phyloP scores from a whole-genome alignment of 2,797 vertebrate genomes.

The Emys orbicularis region DNA sequence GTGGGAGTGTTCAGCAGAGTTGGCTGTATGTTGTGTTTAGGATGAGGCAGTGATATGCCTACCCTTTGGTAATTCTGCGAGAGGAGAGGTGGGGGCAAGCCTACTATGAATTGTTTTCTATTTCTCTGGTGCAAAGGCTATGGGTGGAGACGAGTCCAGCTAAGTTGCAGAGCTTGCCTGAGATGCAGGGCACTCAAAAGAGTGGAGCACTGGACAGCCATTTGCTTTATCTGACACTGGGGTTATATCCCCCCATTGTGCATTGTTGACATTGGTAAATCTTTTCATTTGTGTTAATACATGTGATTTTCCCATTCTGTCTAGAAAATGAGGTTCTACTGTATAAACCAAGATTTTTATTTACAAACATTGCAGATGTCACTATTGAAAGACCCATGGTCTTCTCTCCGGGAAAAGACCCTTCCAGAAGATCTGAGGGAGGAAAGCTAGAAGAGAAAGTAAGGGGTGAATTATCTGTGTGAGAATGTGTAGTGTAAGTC shows the following conservation, averaged over 20 bases:
- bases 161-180: not conserved
- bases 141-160: not conserved
- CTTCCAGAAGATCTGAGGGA: not conserved
- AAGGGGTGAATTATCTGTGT: not conserved
- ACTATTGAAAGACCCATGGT: not conserved
- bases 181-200: accelerated
- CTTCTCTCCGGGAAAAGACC: not conserved
- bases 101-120: not conserved
- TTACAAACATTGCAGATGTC: not conserved
- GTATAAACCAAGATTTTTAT: not conserved
- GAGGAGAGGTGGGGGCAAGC: not conserved
- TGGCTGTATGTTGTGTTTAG: not conserved
- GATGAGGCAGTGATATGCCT: conserved; percentile 1
- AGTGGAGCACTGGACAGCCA: not conserved
- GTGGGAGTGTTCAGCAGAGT: accelerated
- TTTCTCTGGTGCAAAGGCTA: not conserved
- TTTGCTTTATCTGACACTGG: not conserved
- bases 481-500: not conserved
- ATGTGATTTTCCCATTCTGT: not conserved
- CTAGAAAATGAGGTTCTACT: not conserved
- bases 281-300: conserved; percentile 41
- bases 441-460: conserved; percentile 37
- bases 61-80: not conserved
- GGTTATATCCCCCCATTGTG: not conserved
- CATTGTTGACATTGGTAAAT: not conserved